Evolutionary conservation across 2,888 invertebrate genomes (phyloP).

Genomic region (Patella depressa): DNA sequence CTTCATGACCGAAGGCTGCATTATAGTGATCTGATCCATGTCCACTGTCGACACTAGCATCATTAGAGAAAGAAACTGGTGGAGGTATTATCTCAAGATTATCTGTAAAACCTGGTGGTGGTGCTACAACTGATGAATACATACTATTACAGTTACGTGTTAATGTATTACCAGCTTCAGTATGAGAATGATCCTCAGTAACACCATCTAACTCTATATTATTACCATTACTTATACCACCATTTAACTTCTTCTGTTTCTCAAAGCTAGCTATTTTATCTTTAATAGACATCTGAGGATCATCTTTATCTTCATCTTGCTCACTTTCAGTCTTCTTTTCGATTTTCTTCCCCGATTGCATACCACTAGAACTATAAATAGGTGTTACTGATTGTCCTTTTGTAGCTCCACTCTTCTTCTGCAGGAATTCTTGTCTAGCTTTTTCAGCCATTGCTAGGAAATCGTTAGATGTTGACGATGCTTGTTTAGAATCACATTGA

Average conservation of each 20-base stretch:
- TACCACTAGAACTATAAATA: background rate
- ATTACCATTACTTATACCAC: conserved; percentile 35
- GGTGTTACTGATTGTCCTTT: background rate
- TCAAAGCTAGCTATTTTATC: conserved; percentile 46
- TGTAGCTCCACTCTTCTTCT: conserved; percentile 38
- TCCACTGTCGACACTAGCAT: conserved; percentile 21
- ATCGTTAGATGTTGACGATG: conserved; percentile 40
- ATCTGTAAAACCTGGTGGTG: conserved; percentile 56
- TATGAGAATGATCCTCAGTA: conserved; percentile 49
- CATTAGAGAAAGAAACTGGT: conserved; percentile 49
- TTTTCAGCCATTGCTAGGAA: conserved; percentile 64
- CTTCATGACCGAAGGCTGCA: conserved; percentile 52
- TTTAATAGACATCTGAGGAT: conserved; percentile 38
- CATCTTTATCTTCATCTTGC: conserved; percentile 25
- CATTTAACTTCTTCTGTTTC: conserved; percentile 30
- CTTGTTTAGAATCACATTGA: conserved; percentile 25
- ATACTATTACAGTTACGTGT: conserved; percentile 16
- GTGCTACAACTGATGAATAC: conserved; percentile 29
- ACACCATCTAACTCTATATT: conserved; percentile 43
- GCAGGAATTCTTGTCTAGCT: conserved; percentile 60
- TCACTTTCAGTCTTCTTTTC: conserved; percentile 31
- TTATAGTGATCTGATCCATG: conserved; percentile 34
- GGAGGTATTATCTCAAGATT: conserved; percentile 63
- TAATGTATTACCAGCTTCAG: conserved; percentile 39
- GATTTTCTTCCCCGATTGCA: conserved; percentile 1